phyloP scores from a whole-genome alignment of 2,797 vertebrate genomes.

The Remorina albescens region DNA sequence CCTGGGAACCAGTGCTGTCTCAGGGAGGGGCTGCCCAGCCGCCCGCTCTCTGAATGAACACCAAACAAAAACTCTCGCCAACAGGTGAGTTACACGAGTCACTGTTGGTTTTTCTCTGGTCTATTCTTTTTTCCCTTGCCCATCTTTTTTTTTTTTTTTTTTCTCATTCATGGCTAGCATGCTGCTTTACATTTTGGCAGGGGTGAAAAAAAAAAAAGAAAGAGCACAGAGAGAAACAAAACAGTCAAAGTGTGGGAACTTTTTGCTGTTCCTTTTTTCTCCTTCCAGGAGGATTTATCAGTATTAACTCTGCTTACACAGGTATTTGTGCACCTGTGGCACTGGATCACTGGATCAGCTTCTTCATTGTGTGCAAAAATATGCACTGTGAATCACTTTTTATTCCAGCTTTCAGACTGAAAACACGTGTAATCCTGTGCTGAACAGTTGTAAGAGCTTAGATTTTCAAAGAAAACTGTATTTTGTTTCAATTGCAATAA shows the following conservation, averaged over 20 bases:
- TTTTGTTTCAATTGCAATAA: constrained; percentile 43
- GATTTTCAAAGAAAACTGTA: constrained; percentile 41
- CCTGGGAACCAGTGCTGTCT: constrained; percentile 83
- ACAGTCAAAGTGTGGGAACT: constrained; percentile 87
- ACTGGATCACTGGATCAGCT: constrained; percentile 72
- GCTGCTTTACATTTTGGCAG: constrained; percentile 81
- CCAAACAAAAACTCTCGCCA: constrained; percentile 84
- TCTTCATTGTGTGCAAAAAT: constrained; percentile 72
- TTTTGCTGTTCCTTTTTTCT: constrained; percentile 78
- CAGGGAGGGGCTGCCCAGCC: constrained; percentile 80
- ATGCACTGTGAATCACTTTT: constrained; percentile 63
- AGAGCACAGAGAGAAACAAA: constrained; percentile 79
- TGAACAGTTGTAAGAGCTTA: constrained; percentile 54
- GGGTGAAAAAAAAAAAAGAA: constrained; percentile 73
- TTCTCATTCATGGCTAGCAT: constrained; percentile 80
- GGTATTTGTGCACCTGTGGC: constrained; percentile 85
- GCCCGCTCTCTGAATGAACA: constrained; percentile 81
- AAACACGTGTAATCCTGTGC: constrained; percentile 62
- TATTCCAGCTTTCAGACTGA: constrained; percentile 52
- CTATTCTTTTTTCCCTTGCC: constrained; percentile 56
- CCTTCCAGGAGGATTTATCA: constrained; percentile 82
- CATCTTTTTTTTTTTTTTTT: constrained; percentile 64
- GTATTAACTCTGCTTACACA: constrained; percentile 82
- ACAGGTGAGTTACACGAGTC: constrained; percentile 88
- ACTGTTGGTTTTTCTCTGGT: constrained; percentile 77